Percentiles rank a stretch among this genome's conserved stretches.
Conservation (phyloP, 2,888 invertebrate species). For the Catonia carolina region DNA sequence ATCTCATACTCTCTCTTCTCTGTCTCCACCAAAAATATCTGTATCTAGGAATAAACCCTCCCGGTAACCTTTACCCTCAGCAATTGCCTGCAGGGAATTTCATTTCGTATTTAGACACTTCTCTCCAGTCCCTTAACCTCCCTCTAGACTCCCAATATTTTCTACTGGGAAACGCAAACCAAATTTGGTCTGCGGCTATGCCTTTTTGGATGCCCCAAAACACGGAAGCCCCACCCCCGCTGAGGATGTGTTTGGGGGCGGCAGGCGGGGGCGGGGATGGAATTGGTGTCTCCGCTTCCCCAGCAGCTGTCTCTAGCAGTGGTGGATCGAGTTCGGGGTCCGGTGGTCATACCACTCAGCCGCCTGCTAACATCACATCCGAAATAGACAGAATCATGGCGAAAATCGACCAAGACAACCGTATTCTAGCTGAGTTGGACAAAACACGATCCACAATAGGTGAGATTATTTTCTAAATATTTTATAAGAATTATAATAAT, state of each 20-base stretch:
- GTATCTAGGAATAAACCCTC: constrained; percentile 23
- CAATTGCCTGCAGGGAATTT: constrained; percentile 21
- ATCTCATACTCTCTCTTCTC: constrained; percentile 1
- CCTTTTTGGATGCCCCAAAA: constrained; percentile 19
- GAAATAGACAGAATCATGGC: constrained; percentile 93
- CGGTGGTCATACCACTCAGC: constrained; percentile 14
- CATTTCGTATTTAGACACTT: constrained; percentile 22
- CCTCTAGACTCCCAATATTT: constrained; percentile 24
- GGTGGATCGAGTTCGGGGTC: constrained; percentile 43
- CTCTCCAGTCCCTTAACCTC: constrained; percentile 14
- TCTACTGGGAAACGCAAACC: constrained; percentile 22
- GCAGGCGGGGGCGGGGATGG: constrained; percentile 60
- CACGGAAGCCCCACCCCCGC: constrained; percentile 12
- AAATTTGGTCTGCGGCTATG: constrained; percentile 20
- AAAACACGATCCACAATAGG: constrained; percentile 64
- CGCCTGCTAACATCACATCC: constrained; percentile 41
- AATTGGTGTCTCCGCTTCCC: constrained; percentile 59
- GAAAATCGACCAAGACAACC: constrained; percentile 83
- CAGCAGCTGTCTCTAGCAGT: constrained; percentile 65
- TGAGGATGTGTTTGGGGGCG: constrained; percentile 66
- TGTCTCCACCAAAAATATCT: constrained; percentile 21
- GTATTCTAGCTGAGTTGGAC: constrained; percentile 84
- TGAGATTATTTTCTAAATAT: constrained; percentile 27
- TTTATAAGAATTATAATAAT: too few relatives aligned
- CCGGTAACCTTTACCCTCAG: constrained; percentile 16